Conservation (phyloP, 2,113 vertebrate genomes). For the Arothron firmamentum region DNA sequence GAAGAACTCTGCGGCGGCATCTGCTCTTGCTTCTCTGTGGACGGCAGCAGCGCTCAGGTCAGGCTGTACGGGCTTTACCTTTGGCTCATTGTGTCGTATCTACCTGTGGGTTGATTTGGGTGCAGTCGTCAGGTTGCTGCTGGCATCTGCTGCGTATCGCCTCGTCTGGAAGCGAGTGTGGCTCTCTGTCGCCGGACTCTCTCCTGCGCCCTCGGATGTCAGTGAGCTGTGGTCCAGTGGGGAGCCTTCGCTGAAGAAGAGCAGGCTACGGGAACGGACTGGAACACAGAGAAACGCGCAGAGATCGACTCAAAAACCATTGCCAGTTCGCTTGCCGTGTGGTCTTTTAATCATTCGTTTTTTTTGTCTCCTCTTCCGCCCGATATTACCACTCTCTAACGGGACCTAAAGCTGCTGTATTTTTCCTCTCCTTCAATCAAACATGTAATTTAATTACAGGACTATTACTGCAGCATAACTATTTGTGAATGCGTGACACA, state of each 20-base stretch:
- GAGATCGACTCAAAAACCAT: no score
- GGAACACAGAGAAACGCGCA: conserved; percentile 48
- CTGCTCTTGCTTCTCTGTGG: conserved; percentile 66
- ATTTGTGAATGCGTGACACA: no score
- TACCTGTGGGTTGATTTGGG: conserved; percentile 63
- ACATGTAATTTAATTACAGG: no score
- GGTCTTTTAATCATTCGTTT: no score
- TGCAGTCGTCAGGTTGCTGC: conserved; percentile 65
- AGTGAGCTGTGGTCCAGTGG: conserved; percentile 83
- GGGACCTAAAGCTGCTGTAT: conserved; percentile 42
- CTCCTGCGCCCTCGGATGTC: conserved; percentile 81
- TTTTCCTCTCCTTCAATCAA: no score
- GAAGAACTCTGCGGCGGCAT: conserved; percentile 60
- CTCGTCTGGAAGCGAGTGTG: conserved; percentile 67
- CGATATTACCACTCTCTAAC: no score
- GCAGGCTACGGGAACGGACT: conserved; percentile 95
- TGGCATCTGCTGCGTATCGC: conserved; percentile 47
- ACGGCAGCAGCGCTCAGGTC: background rate
- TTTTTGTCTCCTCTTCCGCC: no score
- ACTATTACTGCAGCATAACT: no score
- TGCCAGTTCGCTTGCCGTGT: no score
- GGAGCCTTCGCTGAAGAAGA: conserved; percentile 89
- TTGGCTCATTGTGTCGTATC: background rate
- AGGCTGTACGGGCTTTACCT: background rate
- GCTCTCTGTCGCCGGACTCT: conserved; percentile 50